Evolutionary conservation across 2,113 vertebrate genomes (phyloP).

Genomic region (Sciurus niger): DNA sequence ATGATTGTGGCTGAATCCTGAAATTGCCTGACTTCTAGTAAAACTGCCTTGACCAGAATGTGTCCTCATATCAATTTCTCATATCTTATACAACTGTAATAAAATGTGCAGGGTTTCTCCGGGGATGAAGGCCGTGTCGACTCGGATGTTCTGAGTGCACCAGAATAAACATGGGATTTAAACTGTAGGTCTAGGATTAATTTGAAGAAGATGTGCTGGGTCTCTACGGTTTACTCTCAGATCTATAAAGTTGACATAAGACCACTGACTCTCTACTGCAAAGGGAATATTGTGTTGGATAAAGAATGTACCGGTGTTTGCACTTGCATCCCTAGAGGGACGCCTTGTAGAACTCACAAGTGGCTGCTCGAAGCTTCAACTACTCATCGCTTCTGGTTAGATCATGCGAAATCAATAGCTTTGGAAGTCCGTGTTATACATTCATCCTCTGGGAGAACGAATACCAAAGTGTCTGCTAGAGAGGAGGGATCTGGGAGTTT

Average conservation of each 20-base stretch:
- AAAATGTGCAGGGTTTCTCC: slow-evolving; percentile 30
- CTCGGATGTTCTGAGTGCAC: not conserved
- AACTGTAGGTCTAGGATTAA: slow-evolving; percentile 76
- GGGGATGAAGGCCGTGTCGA: slow-evolving; percentile 27
- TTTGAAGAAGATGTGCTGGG: slow-evolving; percentile 52
- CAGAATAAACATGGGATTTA: slow-evolving; percentile 66
- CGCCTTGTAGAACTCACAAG: slow-evolving; percentile 62
- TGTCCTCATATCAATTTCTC: slow-evolving; percentile 27
- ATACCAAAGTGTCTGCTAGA: not conserved
- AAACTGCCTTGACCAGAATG: slow-evolving; percentile 10
- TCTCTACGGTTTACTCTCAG: slow-evolving; percentile 67
- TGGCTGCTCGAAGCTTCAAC: slow-evolving; percentile 64
- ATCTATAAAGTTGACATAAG: slow-evolving; percentile 77
- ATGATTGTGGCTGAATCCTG: not conserved
- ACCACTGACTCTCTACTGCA: slow-evolving; percentile 47
- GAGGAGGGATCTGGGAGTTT: not conserved
- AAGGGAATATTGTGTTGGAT: slow-evolving; percentile 67
- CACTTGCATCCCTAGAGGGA: not conserved
- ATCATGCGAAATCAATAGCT: slow-evolving; percentile 10
- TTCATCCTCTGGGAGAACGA: slow-evolving; percentile 44
- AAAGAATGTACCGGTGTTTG: slow-evolving; percentile 59
- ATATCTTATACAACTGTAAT: not conserved
- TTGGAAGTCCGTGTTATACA: slow-evolving; percentile 36
- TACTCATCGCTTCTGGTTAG: slow-evolving; percentile 55
- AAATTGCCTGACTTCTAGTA: slow-evolving; percentile 59